These are phyloP conservation scores for Drosophila leonis DNA, from an alignment of 2,888 invertebrate species.

Conservation along the genomic window DNA sequence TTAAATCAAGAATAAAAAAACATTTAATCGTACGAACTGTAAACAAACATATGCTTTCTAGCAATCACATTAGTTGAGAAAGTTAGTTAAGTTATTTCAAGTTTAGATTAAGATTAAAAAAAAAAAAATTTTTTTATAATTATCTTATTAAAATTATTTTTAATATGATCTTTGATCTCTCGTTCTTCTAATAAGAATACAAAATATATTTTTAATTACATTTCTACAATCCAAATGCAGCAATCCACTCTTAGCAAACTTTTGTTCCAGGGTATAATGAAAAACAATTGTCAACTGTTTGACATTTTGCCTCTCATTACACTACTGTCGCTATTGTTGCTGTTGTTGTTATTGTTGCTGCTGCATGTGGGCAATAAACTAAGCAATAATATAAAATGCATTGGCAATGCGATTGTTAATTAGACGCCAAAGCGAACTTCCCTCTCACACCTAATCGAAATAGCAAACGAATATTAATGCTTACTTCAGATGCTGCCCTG, in stretches of 20 bases:
- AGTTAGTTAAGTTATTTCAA: neutral
- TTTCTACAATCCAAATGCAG: neutral
- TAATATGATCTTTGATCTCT: neutral
- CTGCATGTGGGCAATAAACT: slow-evolving; percentile 42
- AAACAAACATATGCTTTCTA: no score
- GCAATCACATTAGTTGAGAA: no score
- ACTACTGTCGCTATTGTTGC: slow-evolving; percentile 12
- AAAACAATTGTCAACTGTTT: slow-evolving; percentile 44
- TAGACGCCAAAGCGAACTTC: slow-evolving; percentile 53
- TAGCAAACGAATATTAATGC: slow-evolving; percentile 56
- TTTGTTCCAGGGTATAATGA: slow-evolving; percentile 12
- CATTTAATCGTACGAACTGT: no score
- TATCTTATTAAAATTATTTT: neutral
- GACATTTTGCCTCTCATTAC: slow-evolving; percentile 43
- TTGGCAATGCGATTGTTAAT: slow-evolving; percentile 55
- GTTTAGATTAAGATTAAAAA: no score
- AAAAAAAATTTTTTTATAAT: no score
- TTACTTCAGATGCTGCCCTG: slow-evolving; percentile 17
- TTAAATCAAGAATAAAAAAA: no score
- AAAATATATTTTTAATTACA: neutral
- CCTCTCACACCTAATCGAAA: slow-evolving; percentile 66
- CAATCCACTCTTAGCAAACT: neutral
- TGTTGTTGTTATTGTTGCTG: slow-evolving; percentile 8
- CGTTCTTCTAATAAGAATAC: neutral
- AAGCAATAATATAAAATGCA: slow-evolving; percentile 54